Evolutionary conservation across 2,113 vertebrate species (phyloP).

Genomic region (Abramis brama): DNA sequence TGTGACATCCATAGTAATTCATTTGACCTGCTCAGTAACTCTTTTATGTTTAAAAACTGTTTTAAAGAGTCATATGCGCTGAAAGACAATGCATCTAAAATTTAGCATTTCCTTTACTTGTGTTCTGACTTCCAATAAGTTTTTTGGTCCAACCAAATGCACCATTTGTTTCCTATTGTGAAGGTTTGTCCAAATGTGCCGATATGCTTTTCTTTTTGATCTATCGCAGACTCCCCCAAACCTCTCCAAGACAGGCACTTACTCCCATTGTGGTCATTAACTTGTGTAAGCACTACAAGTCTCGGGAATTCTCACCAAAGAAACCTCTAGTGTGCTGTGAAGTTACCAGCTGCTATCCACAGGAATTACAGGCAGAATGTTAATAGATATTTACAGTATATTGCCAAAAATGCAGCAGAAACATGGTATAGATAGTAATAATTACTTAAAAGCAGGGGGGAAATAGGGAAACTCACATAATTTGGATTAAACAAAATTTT

Average conservation of each 20-base stretch:
- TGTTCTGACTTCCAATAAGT: conserved; percentile 10
- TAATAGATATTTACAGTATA: neutral
- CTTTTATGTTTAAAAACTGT: neutral
- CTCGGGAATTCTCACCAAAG: conserved; percentile 39
- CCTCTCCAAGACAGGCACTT: conserved; percentile 16
- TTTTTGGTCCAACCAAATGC: neutral
- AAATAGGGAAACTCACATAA: neutral
- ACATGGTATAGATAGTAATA: neutral
- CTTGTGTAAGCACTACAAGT: conserved; percentile 17
- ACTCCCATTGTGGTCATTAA: conserved; percentile 26
- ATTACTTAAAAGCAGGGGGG: neutral
- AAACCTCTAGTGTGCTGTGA: conserved; percentile 5
- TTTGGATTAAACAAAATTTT: neutral
- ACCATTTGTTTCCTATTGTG: conserved; percentile 28
- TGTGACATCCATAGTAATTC: neutral
- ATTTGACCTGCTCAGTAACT: neutral
- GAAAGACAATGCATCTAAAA: neutral
- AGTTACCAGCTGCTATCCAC: neutral
- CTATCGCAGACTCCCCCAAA: conserved; percentile 19
- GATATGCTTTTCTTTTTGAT: conserved; percentile 29
- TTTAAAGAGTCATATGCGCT: neutral
- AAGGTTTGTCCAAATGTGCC: conserved; percentile 27
- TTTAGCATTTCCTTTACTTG: neutral
- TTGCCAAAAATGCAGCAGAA: neutral
- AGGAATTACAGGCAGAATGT: neutral